phyloP scores from a whole-genome alignment of 1,140 invertebrate genomes.

The Amyelois transitella region DNA sequence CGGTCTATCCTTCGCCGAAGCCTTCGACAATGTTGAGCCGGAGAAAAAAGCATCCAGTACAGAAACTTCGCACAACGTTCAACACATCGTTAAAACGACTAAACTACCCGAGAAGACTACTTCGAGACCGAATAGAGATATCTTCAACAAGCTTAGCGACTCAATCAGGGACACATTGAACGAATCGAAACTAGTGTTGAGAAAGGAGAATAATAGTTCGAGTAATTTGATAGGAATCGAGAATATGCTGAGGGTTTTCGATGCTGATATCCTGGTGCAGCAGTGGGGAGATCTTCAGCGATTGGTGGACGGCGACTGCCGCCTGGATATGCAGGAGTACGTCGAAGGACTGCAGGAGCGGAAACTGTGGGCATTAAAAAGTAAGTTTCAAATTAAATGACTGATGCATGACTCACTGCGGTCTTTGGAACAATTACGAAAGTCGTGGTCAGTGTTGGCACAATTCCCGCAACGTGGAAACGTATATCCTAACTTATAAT shows the following conservation, averaged over 20 bases:
- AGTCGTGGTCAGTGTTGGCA: not conserved
- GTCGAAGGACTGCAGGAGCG: constrained; percentile 77
- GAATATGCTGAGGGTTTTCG: constrained; percentile 73
- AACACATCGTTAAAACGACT: constrained; percentile 57
- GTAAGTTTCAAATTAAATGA: constrained; percentile 73
- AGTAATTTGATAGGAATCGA: constrained; percentile 66
- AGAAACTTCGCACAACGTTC: constrained; percentile 59
- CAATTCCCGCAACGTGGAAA: not conserved
- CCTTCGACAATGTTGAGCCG: constrained; percentile 32
- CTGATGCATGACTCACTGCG: not conserved
- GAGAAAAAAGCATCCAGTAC: constrained; percentile 40
- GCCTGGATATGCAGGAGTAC: constrained; percentile 77
- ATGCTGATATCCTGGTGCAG: constrained; percentile 64
- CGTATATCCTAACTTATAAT: no score
- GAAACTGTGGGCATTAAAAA: constrained; percentile 83
- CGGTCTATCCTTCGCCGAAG: constrained; percentile 54
- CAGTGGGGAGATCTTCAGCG: constrained; percentile 64
- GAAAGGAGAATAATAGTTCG: constrained; percentile 24
- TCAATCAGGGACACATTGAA: constrained; percentile 47
- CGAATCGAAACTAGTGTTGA: constrained; percentile 40
- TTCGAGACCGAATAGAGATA: constrained; percentile 37
- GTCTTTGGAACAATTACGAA: not conserved
- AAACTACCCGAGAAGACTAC: constrained; percentile 44
- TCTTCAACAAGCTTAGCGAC: constrained; percentile 39
- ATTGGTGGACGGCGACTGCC: constrained; percentile 66